A percentile compares a stretch with the other conserved stretches of the same genome.
phyloP scores from a whole-genome alignment of 2,797 vertebrate genomes.

The Enteromius afrohamiltoni region DNA sequence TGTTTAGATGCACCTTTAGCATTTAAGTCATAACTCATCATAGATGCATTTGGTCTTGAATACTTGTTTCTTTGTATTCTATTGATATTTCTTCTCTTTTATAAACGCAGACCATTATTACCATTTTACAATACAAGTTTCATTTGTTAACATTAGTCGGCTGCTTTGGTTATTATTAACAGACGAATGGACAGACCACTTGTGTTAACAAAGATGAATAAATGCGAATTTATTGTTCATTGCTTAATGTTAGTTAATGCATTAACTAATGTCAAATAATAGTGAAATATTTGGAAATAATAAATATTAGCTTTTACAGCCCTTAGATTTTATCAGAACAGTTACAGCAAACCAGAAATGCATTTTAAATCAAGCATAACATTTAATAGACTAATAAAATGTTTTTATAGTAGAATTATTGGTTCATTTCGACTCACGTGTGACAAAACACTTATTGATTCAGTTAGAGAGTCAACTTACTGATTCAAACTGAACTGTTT shows the following conservation, averaged over 20 bases:
- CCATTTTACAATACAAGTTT: not conserved
- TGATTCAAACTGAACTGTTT: not conserved
- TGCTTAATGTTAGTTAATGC: not conserved
- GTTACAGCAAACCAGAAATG: not conserved
- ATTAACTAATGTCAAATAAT: not conserved
- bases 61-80: not conserved
- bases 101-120: no score
- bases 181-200: not conserved
- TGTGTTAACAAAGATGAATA: not conserved
- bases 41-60: not conserved
- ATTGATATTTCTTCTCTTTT: not conserved
- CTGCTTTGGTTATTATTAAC: not conserved
- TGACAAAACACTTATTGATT: not conserved
- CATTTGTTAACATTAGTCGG: not conserved
- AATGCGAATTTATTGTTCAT: no score
- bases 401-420: not conserved
- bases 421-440: not conserved
- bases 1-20: constrained; percentile 13
- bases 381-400: not conserved
- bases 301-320: not conserved
- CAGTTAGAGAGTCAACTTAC: not conserved
- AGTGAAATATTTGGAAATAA: not conserved
- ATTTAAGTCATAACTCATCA: not conserved
- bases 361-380: not conserved
- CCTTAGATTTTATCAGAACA: not conserved